Evolutionary conservation across 2,113 vertebrate genomes (phyloP).

Genomic region (Piprites chloris): DNA sequence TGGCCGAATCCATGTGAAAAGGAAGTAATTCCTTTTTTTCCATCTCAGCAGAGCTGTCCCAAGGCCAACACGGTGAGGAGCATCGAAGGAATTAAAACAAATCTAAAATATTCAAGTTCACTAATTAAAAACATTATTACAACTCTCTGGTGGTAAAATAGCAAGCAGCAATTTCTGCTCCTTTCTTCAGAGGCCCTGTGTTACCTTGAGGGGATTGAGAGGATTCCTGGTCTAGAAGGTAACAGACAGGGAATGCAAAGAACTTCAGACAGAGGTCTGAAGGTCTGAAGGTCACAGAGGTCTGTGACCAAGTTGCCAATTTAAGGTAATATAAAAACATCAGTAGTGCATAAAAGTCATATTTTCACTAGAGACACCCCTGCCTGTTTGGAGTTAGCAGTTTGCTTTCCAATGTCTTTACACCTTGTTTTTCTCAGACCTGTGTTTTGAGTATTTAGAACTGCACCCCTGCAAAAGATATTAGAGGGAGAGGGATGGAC

Average conservation of each 20-base stretch:
- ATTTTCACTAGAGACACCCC: neutral
- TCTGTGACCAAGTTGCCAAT: neutral
- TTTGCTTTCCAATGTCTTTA: neutral
- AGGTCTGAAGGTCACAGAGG: no score
- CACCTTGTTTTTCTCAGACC: neutral
- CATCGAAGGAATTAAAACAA: neutral
- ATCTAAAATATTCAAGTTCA: neutral
- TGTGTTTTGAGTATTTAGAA: neutral
- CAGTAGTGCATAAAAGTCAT: neutral
- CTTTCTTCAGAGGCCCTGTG: neutral
- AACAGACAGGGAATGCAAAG: accelerated
- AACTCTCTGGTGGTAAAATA: neutral
- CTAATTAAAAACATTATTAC: neutral
- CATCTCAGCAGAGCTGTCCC: neutral
- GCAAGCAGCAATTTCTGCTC: neutral
- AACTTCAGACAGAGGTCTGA: neutral
- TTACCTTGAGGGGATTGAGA: neutral
- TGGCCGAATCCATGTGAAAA: neutral
- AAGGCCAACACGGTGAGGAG: neutral
- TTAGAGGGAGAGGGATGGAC: neutral
- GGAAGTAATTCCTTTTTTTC: neutral
- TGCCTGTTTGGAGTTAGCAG: neutral
- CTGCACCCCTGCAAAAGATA: neutral
- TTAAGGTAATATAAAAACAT: neutral
- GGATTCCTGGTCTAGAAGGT: neutral